A percentile compares a stretch with the other conserved stretches of the same genome.
Evolutionary conservation across 2,888 invertebrate genomes (phyloP).

Genomic region (Parapristionchus giblindavisi): DNA sequence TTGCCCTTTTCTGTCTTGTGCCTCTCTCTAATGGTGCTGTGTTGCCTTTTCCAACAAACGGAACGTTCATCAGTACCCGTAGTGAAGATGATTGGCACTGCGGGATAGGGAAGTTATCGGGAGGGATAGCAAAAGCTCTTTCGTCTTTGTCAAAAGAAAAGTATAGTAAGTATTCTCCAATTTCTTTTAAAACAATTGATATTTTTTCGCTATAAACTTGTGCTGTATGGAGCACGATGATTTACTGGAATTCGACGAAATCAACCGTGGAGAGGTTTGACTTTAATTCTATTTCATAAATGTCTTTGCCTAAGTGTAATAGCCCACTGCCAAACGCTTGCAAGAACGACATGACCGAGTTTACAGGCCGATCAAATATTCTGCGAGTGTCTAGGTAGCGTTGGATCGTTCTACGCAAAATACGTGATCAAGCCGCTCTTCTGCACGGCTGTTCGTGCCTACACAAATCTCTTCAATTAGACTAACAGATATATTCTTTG

Average conservation of each 20-base stretch:
- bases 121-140: slow-evolving; percentile 35
- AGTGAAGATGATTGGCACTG: slow-evolving; percentile 40
- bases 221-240: slow-evolving; percentile 56
- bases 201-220: slow-evolving; percentile 48
- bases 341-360: neutral
- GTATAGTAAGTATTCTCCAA: neutral
- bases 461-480: slow-evolving; percentile 41
- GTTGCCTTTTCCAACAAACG: too few species aligned
- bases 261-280: slow-evolving; percentile 45
- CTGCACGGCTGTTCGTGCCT: slow-evolving; percentile 49
- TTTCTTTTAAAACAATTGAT: too few species aligned
- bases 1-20: too few species aligned
- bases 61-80: neutral
- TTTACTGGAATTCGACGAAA: slow-evolving; percentile 42
- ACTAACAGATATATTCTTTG: too few species aligned
- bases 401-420: slow-evolving; percentile 46
- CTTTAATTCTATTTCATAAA: neutral
- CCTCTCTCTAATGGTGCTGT: too few species aligned
- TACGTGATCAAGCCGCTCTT: slow-evolving; percentile 50
- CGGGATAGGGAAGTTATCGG: slow-evolving; percentile 42
- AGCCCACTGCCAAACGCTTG: too few species aligned
- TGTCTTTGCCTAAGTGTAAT: too few species aligned
- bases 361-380: slow-evolving; percentile 48
- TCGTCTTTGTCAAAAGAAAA: slow-evolving; percentile 31
- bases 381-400: slow-evolving; percentile 48